phyloP scores from a whole-genome alignment of 2,797 vertebrate genomes.

The Protosalanx chinensis region DNA sequence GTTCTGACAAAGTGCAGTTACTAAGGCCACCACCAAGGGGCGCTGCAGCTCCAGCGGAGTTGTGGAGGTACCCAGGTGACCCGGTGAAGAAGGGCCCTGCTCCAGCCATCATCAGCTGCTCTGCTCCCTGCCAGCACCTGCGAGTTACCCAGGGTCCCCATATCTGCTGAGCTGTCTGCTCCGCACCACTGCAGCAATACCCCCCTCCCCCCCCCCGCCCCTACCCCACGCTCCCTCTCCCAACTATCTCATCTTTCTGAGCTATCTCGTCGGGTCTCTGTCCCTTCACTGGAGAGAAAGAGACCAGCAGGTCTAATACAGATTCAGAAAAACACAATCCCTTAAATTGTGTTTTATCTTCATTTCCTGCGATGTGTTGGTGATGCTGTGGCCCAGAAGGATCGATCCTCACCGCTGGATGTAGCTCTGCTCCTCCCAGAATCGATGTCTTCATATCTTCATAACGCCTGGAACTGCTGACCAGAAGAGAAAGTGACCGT shows the following conservation, averaged over 20 bases:
- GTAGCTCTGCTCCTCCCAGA: too few species aligned
- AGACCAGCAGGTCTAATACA: conserved; percentile 51
- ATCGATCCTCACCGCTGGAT: too few species aligned
- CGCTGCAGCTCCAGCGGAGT: conserved; percentile 58
- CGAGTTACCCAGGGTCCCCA: conserved; percentile 60
- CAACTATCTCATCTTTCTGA: not conserved
- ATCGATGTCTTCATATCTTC: too few species aligned
- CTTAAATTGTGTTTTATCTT: conserved; percentile 69
- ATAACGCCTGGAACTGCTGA: too few species aligned
- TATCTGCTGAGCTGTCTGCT: conserved; percentile 68
- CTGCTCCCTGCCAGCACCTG: conserved; percentile 55
- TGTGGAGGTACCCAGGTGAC: conserved; percentile 38
- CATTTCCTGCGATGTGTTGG: conserved; percentile 58
- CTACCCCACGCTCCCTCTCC: conserved; percentile 14
- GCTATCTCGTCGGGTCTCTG: not conserved
- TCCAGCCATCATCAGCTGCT: conserved; percentile 44
- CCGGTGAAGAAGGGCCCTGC: conserved; percentile 27
- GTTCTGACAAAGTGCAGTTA: not conserved
- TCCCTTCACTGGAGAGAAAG: conserved; percentile 17
- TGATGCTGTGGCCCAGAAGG: conserved; percentile 41
- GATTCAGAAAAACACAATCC: conserved; percentile 61
- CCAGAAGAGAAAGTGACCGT: too few species aligned
- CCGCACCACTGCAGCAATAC: conserved; percentile 58
- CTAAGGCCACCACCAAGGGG: conserved; percentile 52
- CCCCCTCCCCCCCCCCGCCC: conserved; percentile 9